phyloP scores from a whole-genome alignment of 2,888 invertebrate genomes.

The Trichopria drosophilae region DNA sequence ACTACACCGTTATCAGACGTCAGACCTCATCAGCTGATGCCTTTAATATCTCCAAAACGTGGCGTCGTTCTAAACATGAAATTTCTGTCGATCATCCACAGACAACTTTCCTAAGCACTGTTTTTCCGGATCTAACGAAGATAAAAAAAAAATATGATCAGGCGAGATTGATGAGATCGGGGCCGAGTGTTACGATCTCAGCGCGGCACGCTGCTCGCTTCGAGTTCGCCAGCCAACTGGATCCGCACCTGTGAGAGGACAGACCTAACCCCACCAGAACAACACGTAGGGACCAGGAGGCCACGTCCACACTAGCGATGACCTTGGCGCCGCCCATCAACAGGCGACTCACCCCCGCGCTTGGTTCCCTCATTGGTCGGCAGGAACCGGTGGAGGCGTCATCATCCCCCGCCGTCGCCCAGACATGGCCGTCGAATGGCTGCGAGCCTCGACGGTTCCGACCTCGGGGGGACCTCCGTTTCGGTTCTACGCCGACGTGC shows the following conservation, averaged over 20 bases:
- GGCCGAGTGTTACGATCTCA: too few relatives aligned
- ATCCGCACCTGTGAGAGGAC: conserved; percentile 46
- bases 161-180: too few relatives aligned
- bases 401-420: conserved; percentile 37
- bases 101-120: too few relatives aligned
- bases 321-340: conserved; percentile 18
- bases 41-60: too few relatives aligned
- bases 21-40: too few relatives aligned
- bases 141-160: too few relatives aligned
- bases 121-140: too few relatives aligned
- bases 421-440: conserved; percentile 53
- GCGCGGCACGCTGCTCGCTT: conserved; percentile 47
- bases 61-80: too few relatives aligned
- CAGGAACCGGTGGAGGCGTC: conserved; percentile 38
- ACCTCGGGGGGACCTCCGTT: conserved; percentile 6
- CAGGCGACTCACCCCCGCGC: conserved; percentile 33
- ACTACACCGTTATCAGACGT: too few relatives aligned
- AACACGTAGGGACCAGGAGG: conserved; percentile 22
- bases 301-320: conserved; percentile 18
- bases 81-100: too few relatives aligned
- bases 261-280: conserved; percentile 45
- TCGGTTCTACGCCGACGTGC: conserved; percentile 27
- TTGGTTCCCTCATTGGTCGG: conserved; percentile 39
- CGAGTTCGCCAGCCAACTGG: conserved; percentile 56
- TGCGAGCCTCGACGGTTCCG: conserved; percentile 36